phyloP scores from a whole-genome alignment of 1,140 invertebrate species.

The Apis cerana region DNA sequence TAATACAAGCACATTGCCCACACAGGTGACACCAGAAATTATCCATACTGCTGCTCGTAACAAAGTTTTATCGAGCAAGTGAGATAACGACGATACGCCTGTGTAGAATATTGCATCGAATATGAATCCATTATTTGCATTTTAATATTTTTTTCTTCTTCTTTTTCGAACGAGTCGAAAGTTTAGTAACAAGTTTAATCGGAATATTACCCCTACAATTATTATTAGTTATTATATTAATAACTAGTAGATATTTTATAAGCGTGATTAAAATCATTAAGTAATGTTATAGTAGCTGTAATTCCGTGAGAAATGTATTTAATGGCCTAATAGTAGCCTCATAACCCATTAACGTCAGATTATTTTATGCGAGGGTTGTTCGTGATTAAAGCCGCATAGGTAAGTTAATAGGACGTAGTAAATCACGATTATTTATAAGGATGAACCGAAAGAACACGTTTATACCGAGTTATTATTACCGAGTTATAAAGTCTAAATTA shows the following conservation, averaged over 20 bases:
- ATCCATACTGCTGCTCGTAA: constrained; percentile 87
- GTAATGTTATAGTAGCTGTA: not conserved
- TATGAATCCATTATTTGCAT: not conserved
- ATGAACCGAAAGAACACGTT: not conserved
- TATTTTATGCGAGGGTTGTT: not conserved
- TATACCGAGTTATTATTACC: not conserved
- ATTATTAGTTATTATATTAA: too few relatives aligned
- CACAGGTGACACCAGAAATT: constrained; percentile 85
- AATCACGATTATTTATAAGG: constrained; percentile 18
- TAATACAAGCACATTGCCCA: constrained; percentile 87
- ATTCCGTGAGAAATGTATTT: not conserved
- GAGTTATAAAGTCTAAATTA: not conserved
- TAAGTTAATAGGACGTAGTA: not conserved
- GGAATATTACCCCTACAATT: too few relatives aligned
- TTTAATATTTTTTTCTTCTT: too few relatives aligned
- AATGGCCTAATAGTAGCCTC: not conserved
- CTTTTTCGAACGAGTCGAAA: too few relatives aligned
- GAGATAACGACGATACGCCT: constrained; percentile 85
- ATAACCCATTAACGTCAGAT: not conserved
- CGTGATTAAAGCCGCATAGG: not conserved
- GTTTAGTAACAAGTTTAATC: too few relatives aligned
- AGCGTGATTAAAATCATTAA: not conserved
- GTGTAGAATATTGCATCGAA: not conserved
- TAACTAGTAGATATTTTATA: not conserved
- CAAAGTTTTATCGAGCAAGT: constrained; percentile 85